A percentile compares a stretch with the other conserved stretches of the same genome.
Conservation (phyloP, 2,113 vertebrate genomes). For the Nothoprocta pentlandii region DNA sequence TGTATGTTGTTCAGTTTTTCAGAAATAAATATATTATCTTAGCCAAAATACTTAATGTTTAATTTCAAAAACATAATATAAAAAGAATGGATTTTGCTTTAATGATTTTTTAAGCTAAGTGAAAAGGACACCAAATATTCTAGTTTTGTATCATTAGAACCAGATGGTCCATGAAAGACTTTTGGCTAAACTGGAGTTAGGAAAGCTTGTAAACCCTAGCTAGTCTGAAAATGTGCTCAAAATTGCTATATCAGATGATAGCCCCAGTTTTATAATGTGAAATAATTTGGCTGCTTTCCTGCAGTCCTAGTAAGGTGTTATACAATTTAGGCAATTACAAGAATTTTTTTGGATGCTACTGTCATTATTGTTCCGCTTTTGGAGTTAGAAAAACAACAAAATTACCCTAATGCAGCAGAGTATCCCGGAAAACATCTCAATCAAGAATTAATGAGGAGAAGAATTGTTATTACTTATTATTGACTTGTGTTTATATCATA, state of each 20-base stretch:
- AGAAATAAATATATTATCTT: conserved; percentile 16
- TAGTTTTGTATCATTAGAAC: conserved; percentile 70
- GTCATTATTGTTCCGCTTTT: conserved; percentile 49
- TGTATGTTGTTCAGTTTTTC: conserved; percentile 10
- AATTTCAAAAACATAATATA: conserved; percentile 50
- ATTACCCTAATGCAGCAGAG: neutral
- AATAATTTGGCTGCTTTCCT: conserved; percentile 47
- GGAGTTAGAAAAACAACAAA: conserved; percentile 7
- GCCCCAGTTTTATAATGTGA: conserved; percentile 42
- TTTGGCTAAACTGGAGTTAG: conserved; percentile 47
- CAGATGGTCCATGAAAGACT: conserved; percentile 63
- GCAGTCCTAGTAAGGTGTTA: conserved; percentile 55
- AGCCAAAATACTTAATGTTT: conserved; percentile 16
- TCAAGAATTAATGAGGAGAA: conserved; percentile 30
- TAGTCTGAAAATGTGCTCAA: conserved; percentile 53
- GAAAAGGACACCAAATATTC: conserved; percentile 63
- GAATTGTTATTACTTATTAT: conserved; percentile 10
- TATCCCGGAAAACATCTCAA: neutral
- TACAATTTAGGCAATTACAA: conserved; percentile 59
- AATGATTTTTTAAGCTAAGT: conserved; percentile 54
- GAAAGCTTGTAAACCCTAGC: conserved; percentile 58
- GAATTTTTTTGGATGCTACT: conserved; percentile 42
- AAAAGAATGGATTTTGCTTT: conserved; percentile 44
- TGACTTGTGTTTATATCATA: conserved; percentile 15
- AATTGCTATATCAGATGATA: conserved; percentile 63